Base-by-base conservation (phyloP, 2,113 vertebrate genomes). In the Amphiprion percula region DNA sequence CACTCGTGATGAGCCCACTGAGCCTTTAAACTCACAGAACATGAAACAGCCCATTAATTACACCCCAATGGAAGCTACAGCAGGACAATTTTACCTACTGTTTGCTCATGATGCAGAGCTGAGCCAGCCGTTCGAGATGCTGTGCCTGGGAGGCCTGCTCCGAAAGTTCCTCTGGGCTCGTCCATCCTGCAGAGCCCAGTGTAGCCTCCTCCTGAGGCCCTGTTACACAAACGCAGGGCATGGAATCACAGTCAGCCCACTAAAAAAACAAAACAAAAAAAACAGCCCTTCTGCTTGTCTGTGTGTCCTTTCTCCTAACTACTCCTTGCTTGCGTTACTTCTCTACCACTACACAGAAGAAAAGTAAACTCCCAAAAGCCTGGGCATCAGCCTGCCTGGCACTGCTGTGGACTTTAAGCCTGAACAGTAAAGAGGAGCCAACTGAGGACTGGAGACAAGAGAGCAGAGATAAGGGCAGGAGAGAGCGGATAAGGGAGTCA, bases 71-170 rank as follows among this genome's bases (percentile, higher is more conserved):
- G 59, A 68, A 30, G 65, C 58, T 68, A 53, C 68, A 67, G 59
- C 71, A 64, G 60, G 64, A 79, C 74, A 68, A 59, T 84, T 90
- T 87, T 68, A 93, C 95, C 0, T 96, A 97, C 97, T 96, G 95
- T 94, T 95, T 95, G 91, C 92, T 95, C 93, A 95, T 61, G 91
- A 93, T 93, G 94, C 93, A 96, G 76, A 96, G 91, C 0, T 88
- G 83, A 65, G 93, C 93, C 91, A 96, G 92, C 68, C 92, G 91
- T 83, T 97, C 95, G 72, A 92, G 85, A 87, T 94, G 90, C 90
- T 92, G 87, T 17, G 93, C 92, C 80, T 93, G 95, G 69, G 91
- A 94, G 79, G 94, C 94, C 90, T 95, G 94, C 78, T 94, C 93
- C 61, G 90, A 93, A 62, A 95, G 92, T 87, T 95, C 95, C 91